These are phyloP conservation scores for Parthenolecanium corni DNA, from an alignment of 2,888 invertebrate species.

Conservation along the genomic window DNA sequence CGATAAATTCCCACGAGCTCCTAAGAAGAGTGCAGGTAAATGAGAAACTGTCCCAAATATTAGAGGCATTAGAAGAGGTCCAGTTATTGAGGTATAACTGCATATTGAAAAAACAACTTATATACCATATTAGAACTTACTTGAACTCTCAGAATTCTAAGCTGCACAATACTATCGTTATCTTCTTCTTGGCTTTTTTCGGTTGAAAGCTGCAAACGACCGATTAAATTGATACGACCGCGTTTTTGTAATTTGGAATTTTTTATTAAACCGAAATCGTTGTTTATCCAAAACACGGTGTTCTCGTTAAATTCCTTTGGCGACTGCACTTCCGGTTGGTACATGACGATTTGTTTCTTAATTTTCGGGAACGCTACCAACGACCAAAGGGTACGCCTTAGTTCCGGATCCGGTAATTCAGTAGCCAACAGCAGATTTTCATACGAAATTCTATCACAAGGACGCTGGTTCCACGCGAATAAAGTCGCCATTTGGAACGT, in stretches of 20 bases:
- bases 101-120: too few relatives aligned
- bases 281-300: slow-evolving; percentile 91
- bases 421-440: slow-evolving; percentile 94
- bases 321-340: slow-evolving; percentile 66
- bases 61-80: too few relatives aligned
- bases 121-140: too few relatives aligned
- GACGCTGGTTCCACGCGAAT: slow-evolving; percentile 97
- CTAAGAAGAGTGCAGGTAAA: too few relatives aligned
- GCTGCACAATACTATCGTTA: slow-evolving; percentile 94
- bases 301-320: slow-evolving; percentile 90
- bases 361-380: slow-evolving; percentile 91
- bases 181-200: slow-evolving; percentile 94
- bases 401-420: slow-evolving; percentile 89
- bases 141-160: slow-evolving; percentile 78
- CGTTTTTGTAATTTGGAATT: slow-evolving; percentile 88
- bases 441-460: slow-evolving; percentile 83
- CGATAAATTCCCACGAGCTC: too few relatives aligned
- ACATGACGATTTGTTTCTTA: slow-evolving; percentile 77
- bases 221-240: slow-evolving; percentile 93
- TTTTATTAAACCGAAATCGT: slow-evolving; percentile 88
- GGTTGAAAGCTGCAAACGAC: slow-evolving; percentile 85
- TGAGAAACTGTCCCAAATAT: too few relatives aligned
- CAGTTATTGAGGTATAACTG: too few relatives aligned
- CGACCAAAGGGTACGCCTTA: slow-evolving; percentile 87
- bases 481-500: slow-evolving; percentile 99